Evolutionary conservation across 1,140 invertebrate species (phyloP).

Genomic region (Drosophila lacteicornis): DNA sequence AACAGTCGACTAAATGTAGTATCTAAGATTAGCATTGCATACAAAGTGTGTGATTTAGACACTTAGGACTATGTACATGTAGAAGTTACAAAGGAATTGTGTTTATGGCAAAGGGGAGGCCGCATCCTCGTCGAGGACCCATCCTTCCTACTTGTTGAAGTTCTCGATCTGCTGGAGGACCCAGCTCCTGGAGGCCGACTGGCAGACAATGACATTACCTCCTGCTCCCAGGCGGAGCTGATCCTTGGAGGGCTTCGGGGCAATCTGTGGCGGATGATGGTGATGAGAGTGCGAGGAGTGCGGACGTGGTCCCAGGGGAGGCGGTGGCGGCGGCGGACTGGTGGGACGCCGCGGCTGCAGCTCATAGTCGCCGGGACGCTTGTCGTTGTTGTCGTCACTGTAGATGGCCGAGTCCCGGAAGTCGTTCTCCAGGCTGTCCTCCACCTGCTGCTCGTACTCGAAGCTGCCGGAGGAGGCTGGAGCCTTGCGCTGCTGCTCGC

Average conservation of each 20-base stretch:
- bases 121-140: background rate
- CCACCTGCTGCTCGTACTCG: slow-evolving; percentile 81
- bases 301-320: slow-evolving; percentile 44
- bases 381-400: slow-evolving; percentile 89
- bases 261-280: slow-evolving; percentile 55
- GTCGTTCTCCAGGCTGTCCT: slow-evolving; percentile 86
- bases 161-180: slow-evolving; percentile 83
- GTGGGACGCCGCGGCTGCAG: slow-evolving; percentile 54
- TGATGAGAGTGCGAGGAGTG: background rate
- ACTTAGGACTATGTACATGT: slow-evolving; percentile 40
- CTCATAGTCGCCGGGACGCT: slow-evolving; percentile 60
- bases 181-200: slow-evolving; percentile 76
- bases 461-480: slow-evolving; percentile 46
- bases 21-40: slow-evolving; percentile 40
- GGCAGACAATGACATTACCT: slow-evolving; percentile 61
- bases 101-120: slow-evolving; percentile 56
- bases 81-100: slow-evolving; percentile 47
- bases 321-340: slow-evolving; percentile 70
- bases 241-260: slow-evolving; percentile 63
- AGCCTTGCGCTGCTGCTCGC: slow-evolving; percentile 68
- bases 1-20: slow-evolving; percentile 61
- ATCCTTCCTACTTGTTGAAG: slow-evolving; percentile 70
- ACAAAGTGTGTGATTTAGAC: slow-evolving; percentile 18
- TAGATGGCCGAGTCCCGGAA: slow-evolving; percentile 94
- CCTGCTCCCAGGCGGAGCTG: slow-evolving; percentile 35